Conservation (phyloP, 2,113 vertebrate genomes). For the Strix uralensis region DNA sequence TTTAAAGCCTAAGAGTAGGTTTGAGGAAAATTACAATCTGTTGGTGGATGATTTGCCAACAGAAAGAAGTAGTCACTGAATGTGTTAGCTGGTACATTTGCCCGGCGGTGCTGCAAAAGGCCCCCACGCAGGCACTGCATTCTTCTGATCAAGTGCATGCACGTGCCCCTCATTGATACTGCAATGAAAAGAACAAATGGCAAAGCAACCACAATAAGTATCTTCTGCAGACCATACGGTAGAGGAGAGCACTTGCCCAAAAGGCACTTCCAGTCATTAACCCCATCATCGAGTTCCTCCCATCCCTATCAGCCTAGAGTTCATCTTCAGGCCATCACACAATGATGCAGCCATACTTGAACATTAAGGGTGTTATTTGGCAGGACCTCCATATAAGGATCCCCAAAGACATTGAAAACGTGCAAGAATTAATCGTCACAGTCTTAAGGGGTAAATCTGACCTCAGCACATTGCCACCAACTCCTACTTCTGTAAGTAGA, state of each 20-base stretch:
- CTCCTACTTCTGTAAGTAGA: neutral
- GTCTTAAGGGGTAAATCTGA: neutral
- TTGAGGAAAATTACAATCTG: slow-evolving; percentile 12
- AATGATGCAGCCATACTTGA: neutral
- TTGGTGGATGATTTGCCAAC: neutral
- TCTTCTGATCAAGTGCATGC: neutral
- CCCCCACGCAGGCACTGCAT: neutral
- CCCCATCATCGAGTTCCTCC: neutral
- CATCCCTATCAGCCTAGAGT: neutral
- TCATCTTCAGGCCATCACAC: neutral
- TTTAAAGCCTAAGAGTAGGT: neutral
- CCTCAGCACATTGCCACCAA: neutral
- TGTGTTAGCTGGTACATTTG: neutral
- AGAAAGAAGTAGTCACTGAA: neutral
- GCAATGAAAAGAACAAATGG: neutral
- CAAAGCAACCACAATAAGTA: neutral
- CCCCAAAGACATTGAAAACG: neutral
- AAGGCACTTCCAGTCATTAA: neutral
- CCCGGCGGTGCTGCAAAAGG: neutral
- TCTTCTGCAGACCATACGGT: neutral
- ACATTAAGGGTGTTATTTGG: rapidly evolving
- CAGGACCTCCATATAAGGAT: neutral
- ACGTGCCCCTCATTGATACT: rapidly evolving
- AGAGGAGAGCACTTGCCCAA: neutral
- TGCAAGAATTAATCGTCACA: neutral